Percentiles rank a stretch among this genome's conserved stretches.
Conservation (phyloP, 2,797 vertebrate species). For the Alosa sapidissima region DNA sequence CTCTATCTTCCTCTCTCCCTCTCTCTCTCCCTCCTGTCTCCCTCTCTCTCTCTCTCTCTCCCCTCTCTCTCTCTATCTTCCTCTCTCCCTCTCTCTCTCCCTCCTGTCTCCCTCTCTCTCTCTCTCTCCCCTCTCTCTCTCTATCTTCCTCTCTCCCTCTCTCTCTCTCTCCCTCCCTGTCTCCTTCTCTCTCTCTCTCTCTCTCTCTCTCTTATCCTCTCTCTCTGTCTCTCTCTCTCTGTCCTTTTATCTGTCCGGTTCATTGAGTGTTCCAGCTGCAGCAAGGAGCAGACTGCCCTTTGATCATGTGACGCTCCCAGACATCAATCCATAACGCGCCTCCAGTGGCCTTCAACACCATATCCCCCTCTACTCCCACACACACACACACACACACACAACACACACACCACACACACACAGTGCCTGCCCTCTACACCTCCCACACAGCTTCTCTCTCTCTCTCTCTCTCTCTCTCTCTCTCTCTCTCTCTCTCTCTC, state of each 20-base stretch:
- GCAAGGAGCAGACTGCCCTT: constrained; percentile 27
- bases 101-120: background rate
- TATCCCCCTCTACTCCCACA: background rate
- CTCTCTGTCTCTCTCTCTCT: constrained; percentile 8
- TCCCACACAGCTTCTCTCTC: background rate
- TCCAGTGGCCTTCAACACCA: background rate
- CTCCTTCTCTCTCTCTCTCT: constrained; percentile 24
- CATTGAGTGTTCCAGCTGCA: constrained; percentile 35
- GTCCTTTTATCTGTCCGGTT: constrained; percentile 41
- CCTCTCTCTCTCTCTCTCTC: background rate
- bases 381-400: background rate
- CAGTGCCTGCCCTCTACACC: background rate
- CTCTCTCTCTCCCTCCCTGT: constrained; percentile 30
- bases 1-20: constrained; percentile 31
- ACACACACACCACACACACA: background rate
- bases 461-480: background rate
- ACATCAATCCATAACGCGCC: constrained; percentile 30
- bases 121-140: background rate
- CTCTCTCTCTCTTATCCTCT: background rate
- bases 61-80: constrained; percentile 23
- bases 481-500: background rate
- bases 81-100: constrained; percentile 17
- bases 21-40: background rate
- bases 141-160: background rate
- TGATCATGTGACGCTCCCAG: constrained; percentile 42